A percentile compares a stretch with the other conserved stretches of the same genome.
phyloP scores from a whole-genome alignment of 2,888 invertebrate species.

The Zootermopsis nevadensis region DNA sequence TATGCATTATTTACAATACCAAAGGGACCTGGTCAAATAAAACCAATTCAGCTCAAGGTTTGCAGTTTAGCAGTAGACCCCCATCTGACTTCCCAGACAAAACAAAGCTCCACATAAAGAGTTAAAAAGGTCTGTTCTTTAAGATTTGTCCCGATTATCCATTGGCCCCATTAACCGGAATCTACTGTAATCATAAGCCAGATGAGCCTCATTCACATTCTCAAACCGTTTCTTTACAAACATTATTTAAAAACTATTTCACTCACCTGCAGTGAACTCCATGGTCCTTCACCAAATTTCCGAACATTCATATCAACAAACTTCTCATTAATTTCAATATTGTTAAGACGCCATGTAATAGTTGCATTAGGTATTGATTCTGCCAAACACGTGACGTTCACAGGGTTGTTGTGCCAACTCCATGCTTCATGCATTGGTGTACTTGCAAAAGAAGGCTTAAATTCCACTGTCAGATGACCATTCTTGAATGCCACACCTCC shows the following conservation, averaged over 20 bases:
- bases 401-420: conserved; percentile 84
- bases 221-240: too few species aligned
- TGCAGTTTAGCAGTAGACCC: too few species aligned
- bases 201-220: too few species aligned
- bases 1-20: too few species aligned
- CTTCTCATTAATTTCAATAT: conserved; percentile 58
- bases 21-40: too few species aligned
- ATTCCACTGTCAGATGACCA: conserved; percentile 86
- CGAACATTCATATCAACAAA: conserved; percentile 66
- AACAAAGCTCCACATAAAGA: too few species aligned
- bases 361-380: conserved; percentile 91
- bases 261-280: conserved; percentile 70
- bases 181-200: too few species aligned
- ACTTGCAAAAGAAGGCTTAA: conserved; percentile 82
- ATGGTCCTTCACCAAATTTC: conserved; percentile 76
- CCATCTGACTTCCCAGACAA: too few species aligned
- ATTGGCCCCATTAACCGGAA: too few species aligned
- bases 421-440: conserved; percentile 75
- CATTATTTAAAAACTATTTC: neutral
- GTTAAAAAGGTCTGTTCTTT: too few species aligned
- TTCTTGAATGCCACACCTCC: conserved; percentile 81
- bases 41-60: too few species aligned
- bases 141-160: too few species aligned
- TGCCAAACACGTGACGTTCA: conserved; percentile 89
- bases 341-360: conserved; percentile 80